These are phyloP conservation scores for Erinaceus europaeus DNA, from an alignment of 2,113 vertebrate genomes.

Conservation along the genomic window DNA sequence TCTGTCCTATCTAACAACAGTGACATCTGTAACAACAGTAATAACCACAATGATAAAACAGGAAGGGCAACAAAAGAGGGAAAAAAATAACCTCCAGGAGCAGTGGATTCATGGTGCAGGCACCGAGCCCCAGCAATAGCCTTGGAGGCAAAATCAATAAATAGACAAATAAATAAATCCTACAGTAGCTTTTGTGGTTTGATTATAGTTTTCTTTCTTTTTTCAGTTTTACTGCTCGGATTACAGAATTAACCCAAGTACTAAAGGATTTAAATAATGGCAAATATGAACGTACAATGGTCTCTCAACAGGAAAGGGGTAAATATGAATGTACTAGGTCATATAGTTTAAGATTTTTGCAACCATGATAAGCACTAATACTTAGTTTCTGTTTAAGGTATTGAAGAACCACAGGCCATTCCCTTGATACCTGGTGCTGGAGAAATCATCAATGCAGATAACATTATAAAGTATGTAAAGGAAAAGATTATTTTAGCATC, in stretches of 20 bases:
- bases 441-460: slow-evolving; percentile 90
- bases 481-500: not conserved
- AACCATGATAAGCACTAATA: slow-evolving; percentile 49
- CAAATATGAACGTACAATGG: slow-evolving; percentile 97
- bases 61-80: not conserved
- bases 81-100: too few species aligned
- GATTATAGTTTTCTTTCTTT: not conserved
- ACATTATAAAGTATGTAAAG: slow-evolving; percentile 93
- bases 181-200: slow-evolving; percentile 22
- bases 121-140: too few species aligned
- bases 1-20: too few species aligned
- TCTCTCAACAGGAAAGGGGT: slow-evolving; percentile 91
- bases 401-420: slow-evolving; percentile 76
- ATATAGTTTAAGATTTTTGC: not conserved
- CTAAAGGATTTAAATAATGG: slow-evolving; percentile 94
- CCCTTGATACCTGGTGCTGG: slow-evolving; percentile 91
- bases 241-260: slow-evolving; percentile 96
- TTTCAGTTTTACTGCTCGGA: slow-evolving; percentile 93
- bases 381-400: slow-evolving; percentile 76
- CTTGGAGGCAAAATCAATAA: too few species aligned
- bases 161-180: not conserved
- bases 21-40: too few species aligned
- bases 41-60: too few species aligned
- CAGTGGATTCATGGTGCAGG: too few species aligned
- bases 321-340: slow-evolving; percentile 13